phyloP scores from a whole-genome alignment of 2,113 vertebrate species.

The Apodemus sylvaticus region DNA sequence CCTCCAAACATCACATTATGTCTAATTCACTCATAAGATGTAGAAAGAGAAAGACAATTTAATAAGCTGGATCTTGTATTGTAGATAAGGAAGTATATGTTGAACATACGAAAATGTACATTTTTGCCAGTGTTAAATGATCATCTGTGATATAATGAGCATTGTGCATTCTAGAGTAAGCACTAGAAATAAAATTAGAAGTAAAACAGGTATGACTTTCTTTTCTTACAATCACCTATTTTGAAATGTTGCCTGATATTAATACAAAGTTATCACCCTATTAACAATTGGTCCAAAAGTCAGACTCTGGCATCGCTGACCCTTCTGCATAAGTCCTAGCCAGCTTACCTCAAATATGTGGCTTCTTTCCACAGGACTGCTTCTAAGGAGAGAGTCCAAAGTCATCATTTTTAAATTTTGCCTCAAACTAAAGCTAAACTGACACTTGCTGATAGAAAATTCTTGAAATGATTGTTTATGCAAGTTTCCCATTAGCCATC shows the following conservation, averaged over 20 bases:
- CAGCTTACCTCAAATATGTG: not conserved
- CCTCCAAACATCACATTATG: not conserved
- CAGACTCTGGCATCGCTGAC: not conserved
- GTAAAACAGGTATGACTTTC: not conserved
- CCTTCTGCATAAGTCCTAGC: not conserved
- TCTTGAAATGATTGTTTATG: not conserved
- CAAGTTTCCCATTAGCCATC: not conserved
- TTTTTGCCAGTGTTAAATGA: conserved; percentile 1
- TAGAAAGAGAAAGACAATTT: not conserved
- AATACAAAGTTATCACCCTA: conserved; percentile 1
- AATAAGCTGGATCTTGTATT: not conserved
- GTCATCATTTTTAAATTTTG: not conserved
- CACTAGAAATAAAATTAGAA: not conserved
- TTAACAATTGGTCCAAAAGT: conserved; percentile 9
- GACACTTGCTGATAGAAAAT: not conserved
- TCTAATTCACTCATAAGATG: not conserved
- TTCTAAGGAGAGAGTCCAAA: not conserved
- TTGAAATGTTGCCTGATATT: conserved; percentile 25
- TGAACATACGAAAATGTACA: not conserved
- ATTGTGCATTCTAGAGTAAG: not conserved
- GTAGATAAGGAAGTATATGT: not conserved
- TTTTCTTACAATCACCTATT: not conserved
- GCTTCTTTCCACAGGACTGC: not conserved
- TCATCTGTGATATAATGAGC: not conserved
- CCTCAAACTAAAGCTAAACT: not conserved